Evolutionary conservation across 2,113 vertebrate species (phyloP).

Genomic region (Laticauda laticaudata): DNA sequence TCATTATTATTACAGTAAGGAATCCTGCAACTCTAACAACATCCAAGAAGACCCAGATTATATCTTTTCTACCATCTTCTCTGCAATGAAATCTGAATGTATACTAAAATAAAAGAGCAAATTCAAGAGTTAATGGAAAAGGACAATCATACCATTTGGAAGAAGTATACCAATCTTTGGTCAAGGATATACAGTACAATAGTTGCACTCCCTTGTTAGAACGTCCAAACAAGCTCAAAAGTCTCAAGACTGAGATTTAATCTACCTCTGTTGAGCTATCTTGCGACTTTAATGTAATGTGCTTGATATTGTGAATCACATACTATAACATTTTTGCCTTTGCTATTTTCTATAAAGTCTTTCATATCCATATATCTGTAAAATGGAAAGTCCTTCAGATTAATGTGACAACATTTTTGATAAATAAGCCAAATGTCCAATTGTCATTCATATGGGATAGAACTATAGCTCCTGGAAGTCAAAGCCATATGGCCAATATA

Average conservation of each 20-base stretch:
- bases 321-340: background rate
- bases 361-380: background rate
- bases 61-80: background rate
- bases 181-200: background rate
- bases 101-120: background rate
- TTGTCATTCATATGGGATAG: background rate
- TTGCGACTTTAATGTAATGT: background rate
- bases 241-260: background rate
- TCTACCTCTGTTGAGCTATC: background rate
- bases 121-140: background rate
- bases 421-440: background rate
- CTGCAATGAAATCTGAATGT: background rate
- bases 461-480: background rate
- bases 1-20: background rate
- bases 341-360: background rate
- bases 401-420: background rate
- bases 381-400: background rate
- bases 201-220: background rate
- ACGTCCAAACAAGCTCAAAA: background rate
- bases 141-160: background rate
- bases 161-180: background rate
- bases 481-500: background rate
- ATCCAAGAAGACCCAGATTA: background rate
- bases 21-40: background rate
- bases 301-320: background rate